Base-by-base conservation (phyloP, 2,888 invertebrate genomes). In the Drosophila demipolita region DNA sequence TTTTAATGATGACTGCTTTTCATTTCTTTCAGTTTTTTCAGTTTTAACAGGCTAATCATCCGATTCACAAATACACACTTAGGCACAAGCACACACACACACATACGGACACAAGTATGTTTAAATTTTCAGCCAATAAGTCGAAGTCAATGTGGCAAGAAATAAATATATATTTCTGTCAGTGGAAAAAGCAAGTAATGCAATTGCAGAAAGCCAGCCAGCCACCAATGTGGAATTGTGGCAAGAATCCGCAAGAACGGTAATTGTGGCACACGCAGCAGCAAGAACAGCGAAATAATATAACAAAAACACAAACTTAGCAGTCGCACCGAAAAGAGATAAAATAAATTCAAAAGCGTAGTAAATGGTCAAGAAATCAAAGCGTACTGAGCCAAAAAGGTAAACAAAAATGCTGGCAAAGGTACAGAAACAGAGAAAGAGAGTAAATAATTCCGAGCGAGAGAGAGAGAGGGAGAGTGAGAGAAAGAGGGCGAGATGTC, bases 311-410 rank as follows among this genome's bases (percentile, higher is more conserved):
- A 64, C 61, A 42, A 68, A 66, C 73, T 73, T 61, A 45, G 68
- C 50, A 33, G 72, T 58, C 82, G 84, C 74, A 71, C 73, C 80
- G 68, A 74, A 75, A 83, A 67, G 8, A 45, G 23, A 66, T 73
- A 71, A 87, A 67, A 73, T 78, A 77, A 81, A 79, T 89, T 75
- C 81, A 89, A 80, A 83, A 89, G 85, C 87, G 80, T 88, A 87
- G 80, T 88, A 87, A 90, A 88, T 87, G 87, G 86, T 90, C 87
- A 87, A 87, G 87, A 90, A 87, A 87, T 87, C 90, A 88, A 81
- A 90, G 55, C 85, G 87, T 75, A 86, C 89, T 86, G 87, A 87
- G 79, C 66, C 77, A 83, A 83, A 89, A 87, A 90, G 87, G 87
- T 87, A 87, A 87, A 87, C 90, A 87, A 87, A 83, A 87, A 73